These are phyloP conservation scores for Fragum sueziense DNA, from an alignment of 2,888 invertebrate genomes.

Conservation along the genomic window DNA sequence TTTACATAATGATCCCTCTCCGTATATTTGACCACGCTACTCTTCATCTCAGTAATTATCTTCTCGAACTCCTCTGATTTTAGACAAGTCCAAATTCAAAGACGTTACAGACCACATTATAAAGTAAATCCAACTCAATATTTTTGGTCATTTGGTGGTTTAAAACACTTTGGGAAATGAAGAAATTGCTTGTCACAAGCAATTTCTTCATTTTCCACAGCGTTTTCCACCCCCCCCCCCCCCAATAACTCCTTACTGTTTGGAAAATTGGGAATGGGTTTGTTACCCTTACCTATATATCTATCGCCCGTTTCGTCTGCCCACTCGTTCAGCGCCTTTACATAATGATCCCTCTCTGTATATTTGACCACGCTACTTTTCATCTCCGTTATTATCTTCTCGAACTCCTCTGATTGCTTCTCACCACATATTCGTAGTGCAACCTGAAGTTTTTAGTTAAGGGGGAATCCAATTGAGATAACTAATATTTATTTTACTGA, in stretches of 20 bases:
- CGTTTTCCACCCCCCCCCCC: too few species aligned
- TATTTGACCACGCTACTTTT: constrained; percentile 26
- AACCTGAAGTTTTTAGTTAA: too few species aligned
- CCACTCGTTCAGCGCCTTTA: constrained; percentile 49
- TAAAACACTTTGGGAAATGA: not conserved
- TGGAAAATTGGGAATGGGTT: too few species aligned
- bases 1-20: constrained; percentile 54
- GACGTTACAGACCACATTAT: too few species aligned
- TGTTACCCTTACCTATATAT: constrained; percentile 51
- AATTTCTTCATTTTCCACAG: too few species aligned
- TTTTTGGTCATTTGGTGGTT: too few species aligned
- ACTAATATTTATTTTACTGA: too few species aligned
- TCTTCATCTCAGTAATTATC: constrained; percentile 51
- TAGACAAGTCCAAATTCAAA: too few species aligned
- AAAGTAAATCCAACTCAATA: too few species aligned
- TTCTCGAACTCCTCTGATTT: constrained; percentile 32
- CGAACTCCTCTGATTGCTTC: constrained; percentile 33
- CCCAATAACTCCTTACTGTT: too few species aligned
- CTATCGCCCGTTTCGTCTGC: constrained; percentile 57
- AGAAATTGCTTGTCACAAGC: not conserved
- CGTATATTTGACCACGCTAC: constrained; percentile 23
- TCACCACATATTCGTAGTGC: constrained; percentile 42
- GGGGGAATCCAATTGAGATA: too few species aligned
- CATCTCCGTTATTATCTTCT: constrained; percentile 51
- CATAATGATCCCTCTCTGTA: constrained; percentile 52